Conservation (phyloP, 2,888 invertebrate genomes). For the Onthophagus sagittarius region DNA sequence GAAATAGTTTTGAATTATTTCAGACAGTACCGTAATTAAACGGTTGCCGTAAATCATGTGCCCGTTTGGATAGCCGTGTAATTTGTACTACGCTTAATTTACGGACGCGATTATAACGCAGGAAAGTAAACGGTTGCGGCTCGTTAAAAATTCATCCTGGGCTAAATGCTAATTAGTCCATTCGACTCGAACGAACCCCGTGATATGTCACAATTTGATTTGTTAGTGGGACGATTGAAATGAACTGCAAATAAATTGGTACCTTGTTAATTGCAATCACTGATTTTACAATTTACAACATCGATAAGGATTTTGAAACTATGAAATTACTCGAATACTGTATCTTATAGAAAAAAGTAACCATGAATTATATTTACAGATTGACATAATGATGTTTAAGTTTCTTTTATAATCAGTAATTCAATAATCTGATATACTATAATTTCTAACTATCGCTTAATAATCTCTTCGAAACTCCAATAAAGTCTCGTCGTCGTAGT, state of each 20-base stretch:
- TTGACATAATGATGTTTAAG: too few species aligned
- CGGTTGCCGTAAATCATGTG: background rate
- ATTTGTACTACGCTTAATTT: background rate
- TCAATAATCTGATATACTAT: too few species aligned
- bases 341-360: too few species aligned
- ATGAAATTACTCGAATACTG: too few species aligned
- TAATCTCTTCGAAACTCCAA: too few species aligned
- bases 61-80: background rate
- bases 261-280: background rate
- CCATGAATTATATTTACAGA: too few species aligned
- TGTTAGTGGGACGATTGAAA: background rate
- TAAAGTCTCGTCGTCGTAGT: too few species aligned
- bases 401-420: too few species aligned
- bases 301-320: too few species aligned
- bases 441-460: too few species aligned
- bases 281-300: too few species aligned
- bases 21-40: background rate
- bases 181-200: background rate
- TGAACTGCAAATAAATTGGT: background rate
- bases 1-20: background rate
- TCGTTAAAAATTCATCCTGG: background rate
- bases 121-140: background rate
- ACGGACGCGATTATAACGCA: background rate
- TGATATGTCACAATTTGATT: background rate
- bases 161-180: background rate